Evolutionary conservation across 2,797 vertebrate species (phyloP), one percentile per base, ranked within the genome.

Genomic region (Neosilurus mollespiculum): DNA sequence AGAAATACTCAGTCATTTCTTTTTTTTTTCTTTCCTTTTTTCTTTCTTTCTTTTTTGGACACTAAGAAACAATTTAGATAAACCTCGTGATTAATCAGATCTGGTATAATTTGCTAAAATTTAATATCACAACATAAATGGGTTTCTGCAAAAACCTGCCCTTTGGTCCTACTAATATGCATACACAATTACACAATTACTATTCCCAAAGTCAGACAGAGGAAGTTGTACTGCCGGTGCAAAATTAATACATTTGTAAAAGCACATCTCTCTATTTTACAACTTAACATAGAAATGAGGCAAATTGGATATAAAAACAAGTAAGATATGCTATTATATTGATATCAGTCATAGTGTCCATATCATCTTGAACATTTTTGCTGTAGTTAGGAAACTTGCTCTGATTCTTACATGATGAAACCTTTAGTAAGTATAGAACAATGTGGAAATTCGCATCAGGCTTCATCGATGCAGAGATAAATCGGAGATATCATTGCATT

Each of bases 151-250:
- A 16, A 62, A 24, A 61, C 20, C 22, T 15, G 26, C 56, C 73
- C 20, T 37, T 37, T 59, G 5, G 20, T 59, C 18, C 37, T 37
- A 61, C 18, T 61, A 61, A 37, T 61, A 61, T 77, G 73, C 56
- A 43, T 77, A 61, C 61, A 34, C 73, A 59, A 61, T 61, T 77
- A 61, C 61, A 34, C 56, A 59, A 61, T 61, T 56, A 43, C 54
- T 20, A 61, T 43, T 3, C 26, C 5, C 18, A 43, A 77, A 61
- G 56, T 61, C 58, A 43, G 56, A 43, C 26, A 43, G 20, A 43
- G 30, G n/a, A 58, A 76, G 34, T 34, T 7, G 5, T 58, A 59
- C 58, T 75, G 26, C 22, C 16, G 26, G 26, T 58, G 24, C 54
- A 30, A 73, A 75, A 75, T 58, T 58, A 72, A 72, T 53, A n/a